phyloP scores from a whole-genome alignment of 2,797 vertebrate genomes.

The Hafferia zeledoni region DNA sequence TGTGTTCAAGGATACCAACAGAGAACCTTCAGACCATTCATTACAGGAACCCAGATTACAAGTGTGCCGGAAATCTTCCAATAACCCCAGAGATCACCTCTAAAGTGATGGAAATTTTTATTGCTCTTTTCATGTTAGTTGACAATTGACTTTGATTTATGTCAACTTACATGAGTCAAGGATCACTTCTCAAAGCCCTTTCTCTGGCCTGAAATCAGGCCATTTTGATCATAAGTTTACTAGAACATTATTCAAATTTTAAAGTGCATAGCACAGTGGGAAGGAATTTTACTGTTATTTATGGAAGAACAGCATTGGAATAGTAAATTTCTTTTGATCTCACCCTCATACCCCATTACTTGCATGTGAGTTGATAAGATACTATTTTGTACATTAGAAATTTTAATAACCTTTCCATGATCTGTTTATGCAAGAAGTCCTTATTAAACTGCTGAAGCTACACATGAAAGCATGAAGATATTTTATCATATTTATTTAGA shows the following conservation, averaged over 20 bases:
- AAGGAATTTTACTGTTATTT: neutral
- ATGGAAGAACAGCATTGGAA: neutral
- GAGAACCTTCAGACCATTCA: neutral
- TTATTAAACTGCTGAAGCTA: neutral
- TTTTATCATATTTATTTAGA: neutral
- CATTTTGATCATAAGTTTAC: neutral
- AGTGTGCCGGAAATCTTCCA: neutral
- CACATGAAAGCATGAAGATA: accelerated
- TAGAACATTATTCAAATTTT: neutral
- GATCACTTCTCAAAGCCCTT: neutral
- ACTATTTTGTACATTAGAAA: neutral
- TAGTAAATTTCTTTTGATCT: neutral
- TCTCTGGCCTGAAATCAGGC: neutral
- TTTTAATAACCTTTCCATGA: neutral
- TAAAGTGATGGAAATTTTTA: constrained; percentile 26
- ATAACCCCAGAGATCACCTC: neutral
- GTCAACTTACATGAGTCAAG: neutral
- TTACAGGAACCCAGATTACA: neutral
- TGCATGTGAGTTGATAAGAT: neutral
- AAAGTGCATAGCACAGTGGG: neutral
- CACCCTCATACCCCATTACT: neutral
- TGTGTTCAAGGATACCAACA: neutral
- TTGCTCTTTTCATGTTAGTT: constrained; percentile 16
- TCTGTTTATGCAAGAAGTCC: neutral
- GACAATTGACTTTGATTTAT: neutral